phyloP scores from a whole-genome alignment of 2,797 vertebrate genomes.

The Tauraco hartlaubi region DNA sequence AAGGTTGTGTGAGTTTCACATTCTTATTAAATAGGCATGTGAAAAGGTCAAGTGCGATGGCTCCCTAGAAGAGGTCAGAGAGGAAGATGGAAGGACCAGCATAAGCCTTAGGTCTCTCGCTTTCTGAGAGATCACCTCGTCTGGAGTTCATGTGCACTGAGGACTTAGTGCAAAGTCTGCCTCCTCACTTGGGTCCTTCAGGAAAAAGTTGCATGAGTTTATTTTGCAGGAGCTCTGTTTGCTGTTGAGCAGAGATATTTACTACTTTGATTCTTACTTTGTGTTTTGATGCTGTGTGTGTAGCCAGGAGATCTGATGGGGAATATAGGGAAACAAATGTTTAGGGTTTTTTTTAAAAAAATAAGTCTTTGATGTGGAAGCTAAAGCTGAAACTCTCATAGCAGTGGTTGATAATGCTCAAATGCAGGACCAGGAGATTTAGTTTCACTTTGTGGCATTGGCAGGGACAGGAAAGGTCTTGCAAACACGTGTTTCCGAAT shows the following conservation, averaged over 20 bases:
- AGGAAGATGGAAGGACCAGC: not conserved
- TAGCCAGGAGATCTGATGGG: not conserved
- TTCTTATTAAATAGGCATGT: not conserved
- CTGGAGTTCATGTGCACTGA: fast-evolving
- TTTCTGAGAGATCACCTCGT: not conserved
- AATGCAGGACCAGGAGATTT: not conserved
- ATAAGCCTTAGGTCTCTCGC: fast-evolving
- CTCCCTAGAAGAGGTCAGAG: not conserved
- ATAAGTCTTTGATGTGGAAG: not conserved
- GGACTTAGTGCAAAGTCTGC: not conserved
- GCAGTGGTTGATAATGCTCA: not conserved
- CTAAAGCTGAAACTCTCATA: not conserved
- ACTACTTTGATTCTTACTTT: not conserved
- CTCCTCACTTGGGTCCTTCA: not conserved
- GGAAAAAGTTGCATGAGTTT: not conserved
- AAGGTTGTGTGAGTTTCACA: not conserved
- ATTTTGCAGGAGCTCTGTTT: not conserved
- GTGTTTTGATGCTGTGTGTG: not conserved
- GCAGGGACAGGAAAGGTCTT: not conserved
- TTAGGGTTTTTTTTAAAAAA: not conserved
- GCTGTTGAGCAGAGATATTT: not conserved
- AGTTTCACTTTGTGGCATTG: constrained; percentile 3
- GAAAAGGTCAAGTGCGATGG: not conserved
- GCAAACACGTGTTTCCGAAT: fast-evolving
- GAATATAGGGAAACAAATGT: not conserved